Conservation (phyloP, 2,888 invertebrate genomes). For the Tipula confusa region DNA sequence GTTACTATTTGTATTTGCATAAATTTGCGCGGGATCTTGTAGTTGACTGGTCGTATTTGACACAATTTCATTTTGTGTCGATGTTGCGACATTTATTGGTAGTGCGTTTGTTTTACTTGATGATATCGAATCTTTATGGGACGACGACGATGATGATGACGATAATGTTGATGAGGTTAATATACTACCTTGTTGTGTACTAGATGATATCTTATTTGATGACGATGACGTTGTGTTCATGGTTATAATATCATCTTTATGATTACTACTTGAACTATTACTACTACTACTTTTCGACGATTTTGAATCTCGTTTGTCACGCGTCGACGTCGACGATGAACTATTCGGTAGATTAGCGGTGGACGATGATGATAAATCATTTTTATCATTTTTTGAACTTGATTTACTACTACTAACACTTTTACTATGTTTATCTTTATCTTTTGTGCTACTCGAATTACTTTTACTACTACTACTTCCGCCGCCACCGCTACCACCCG, state of each 20-base stretch:
- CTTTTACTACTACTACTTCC: constrained; percentile 37
- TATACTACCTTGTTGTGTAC: neutral
- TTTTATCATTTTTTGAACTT: constrained; percentile 45
- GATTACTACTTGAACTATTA: constrained; percentile 30
- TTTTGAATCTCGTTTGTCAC: constrained; percentile 47
- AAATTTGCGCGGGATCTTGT: neutral
- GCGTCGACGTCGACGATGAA: constrained; percentile 43
- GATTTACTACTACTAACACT: constrained; percentile 44
- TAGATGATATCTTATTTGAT: neutral
- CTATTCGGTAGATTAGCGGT: neutral
- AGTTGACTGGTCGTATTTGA: neutral
- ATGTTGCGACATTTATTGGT: neutral
- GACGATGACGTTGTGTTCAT: neutral
- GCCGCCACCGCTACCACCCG: constrained; percentile 31
- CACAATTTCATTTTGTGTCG: neutral
- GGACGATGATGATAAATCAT: constrained; percentile 44
- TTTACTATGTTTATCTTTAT: constrained; percentile 50
- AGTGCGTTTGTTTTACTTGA: constrained; percentile 30
- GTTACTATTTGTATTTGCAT: neutral
- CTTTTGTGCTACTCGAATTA: constrained; percentile 43
- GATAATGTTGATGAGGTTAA: neutral
- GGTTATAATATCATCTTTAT: neutral
- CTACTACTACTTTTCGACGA: constrained; percentile 43
- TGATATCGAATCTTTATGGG: constrained; percentile 28
- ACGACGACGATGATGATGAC: neutral